Percentiles rank a stretch among this genome's conserved stretches.
Conservation (phyloP, 2,113 vertebrate species). For the Hippocampus zosterae region DNA sequence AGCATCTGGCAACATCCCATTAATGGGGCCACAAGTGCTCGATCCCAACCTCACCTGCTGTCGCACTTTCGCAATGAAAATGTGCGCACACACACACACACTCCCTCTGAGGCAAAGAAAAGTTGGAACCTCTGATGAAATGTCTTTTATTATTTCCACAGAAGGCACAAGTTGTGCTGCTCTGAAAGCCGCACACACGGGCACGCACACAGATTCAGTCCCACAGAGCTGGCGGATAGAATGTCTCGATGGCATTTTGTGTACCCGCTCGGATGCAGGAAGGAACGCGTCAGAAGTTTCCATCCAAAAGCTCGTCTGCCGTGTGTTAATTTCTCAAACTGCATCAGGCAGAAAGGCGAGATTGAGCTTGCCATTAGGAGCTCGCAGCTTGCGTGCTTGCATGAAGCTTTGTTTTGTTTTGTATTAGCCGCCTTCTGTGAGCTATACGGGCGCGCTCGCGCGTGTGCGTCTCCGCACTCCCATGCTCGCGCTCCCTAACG, state of each 20-base stretch:
- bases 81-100: not conserved
- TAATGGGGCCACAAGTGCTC: slow-evolving; percentile 43
- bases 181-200: slow-evolving; percentile 34
- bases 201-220: slow-evolving; percentile 1
- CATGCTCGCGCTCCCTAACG: slow-evolving; percentile 68
- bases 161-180: slow-evolving; percentile 59
- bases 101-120: slow-evolving; percentile 54
- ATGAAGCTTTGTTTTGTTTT: slow-evolving; percentile 71
- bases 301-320: slow-evolving; percentile 47
- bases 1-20: slow-evolving; percentile 48
- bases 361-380: slow-evolving; percentile 71
- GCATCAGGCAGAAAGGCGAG: slow-evolving; percentile 71
- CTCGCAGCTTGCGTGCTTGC: slow-evolving; percentile 59
- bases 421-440: slow-evolving; percentile 48
- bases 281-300: slow-evolving; percentile 64
- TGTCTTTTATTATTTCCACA: slow-evolving; percentile 66
- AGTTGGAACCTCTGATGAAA: slow-evolving; percentile 63
- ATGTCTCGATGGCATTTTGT: slow-evolving; percentile 64
- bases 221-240: slow-evolving; percentile 30
- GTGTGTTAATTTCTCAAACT: slow-evolving; percentile 75
- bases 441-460: slow-evolving; percentile 29
- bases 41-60: slow-evolving; percentile 40
- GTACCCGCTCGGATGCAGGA: slow-evolving; percentile 56
- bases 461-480: slow-evolving; percentile 57
- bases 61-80: slow-evolving; percentile 7